phyloP scores from a whole-genome alignment of 1,140 invertebrate species.

The Aphaenogaster floridana region DNA sequence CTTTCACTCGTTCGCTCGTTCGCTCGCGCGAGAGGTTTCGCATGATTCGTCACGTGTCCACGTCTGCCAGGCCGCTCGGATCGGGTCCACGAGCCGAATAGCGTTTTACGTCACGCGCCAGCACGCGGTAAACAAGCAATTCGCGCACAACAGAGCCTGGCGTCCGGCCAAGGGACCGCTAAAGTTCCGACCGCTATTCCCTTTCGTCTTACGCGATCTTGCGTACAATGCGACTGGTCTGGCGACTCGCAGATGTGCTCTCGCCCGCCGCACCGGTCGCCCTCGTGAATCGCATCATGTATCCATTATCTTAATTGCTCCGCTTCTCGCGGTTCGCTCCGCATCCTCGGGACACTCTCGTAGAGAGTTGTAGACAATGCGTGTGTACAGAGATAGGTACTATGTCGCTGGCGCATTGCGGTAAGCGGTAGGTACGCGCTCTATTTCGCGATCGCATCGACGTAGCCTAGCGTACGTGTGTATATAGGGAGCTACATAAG shows the following conservation, averaged over 20 bases:
- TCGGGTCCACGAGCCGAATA: constrained; percentile 70
- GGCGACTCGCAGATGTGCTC: constrained; percentile 17
- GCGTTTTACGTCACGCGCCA: constrained; percentile 75
- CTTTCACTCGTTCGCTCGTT: background rate
- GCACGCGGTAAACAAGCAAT: constrained; percentile 79
- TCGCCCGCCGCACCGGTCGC: background rate
- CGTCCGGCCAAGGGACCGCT: constrained; percentile 70
- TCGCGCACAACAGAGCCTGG: constrained; percentile 68
- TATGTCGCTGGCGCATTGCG: constrained; percentile 55
- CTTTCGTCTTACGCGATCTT: background rate
- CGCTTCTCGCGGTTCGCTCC: background rate
- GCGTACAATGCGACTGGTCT: background rate
- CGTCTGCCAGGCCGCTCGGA: constrained; percentile 8
- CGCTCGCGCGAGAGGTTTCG: constrained; percentile 3
- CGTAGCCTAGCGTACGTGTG: background rate
- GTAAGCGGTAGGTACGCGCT: constrained; percentile 60
- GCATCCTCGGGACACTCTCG: background rate
- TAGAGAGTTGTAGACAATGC: background rate
- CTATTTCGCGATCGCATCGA: constrained; percentile 68
- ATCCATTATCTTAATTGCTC: constrained; percentile 8
- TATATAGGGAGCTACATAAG: background rate
- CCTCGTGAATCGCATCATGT: background rate
- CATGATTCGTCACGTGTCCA: constrained; percentile 72
- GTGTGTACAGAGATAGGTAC: background rate
- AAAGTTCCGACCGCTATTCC: constrained; percentile 48